Conservation (phyloP, 2,888 invertebrate species). For the Tenthredo notha region DNA sequence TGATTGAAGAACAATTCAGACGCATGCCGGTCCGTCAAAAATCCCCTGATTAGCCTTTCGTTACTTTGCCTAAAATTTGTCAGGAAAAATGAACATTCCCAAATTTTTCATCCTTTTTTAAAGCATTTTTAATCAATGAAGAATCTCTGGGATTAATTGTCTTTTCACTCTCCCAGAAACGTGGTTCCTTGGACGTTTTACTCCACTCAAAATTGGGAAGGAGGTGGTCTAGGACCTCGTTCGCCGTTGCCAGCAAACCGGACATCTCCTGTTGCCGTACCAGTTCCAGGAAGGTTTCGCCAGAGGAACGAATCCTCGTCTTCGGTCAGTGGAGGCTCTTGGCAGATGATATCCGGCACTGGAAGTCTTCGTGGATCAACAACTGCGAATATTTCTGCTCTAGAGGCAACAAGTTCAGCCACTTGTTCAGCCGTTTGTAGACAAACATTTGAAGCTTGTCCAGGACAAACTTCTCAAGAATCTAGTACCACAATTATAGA, state of each 20-base stretch:
- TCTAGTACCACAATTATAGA: constrained; percentile 78
- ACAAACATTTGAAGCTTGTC: constrained; percentile 69
- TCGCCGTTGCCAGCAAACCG: constrained; percentile 77
- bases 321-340: constrained; percentile 82
- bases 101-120: not conserved
- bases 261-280: constrained; percentile 85
- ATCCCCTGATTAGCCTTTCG: not conserved
- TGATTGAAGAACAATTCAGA: not conserved
- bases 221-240: constrained; percentile 68
- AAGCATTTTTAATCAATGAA: not conserved
- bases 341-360: constrained; percentile 86
- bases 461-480: constrained; percentile 76
- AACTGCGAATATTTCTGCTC: constrained; percentile 74
- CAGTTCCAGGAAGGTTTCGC: constrained; percentile 79
- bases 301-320: constrained; percentile 82
- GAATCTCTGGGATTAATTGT: not conserved
- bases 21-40: not conserved
- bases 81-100: not conserved
- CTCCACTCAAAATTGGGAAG: constrained; percentile 72
- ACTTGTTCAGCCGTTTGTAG: constrained; percentile 67
- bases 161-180: constrained; percentile 67
- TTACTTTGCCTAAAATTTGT: too few relatives aligned
- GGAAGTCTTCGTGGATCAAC: constrained; percentile 83
- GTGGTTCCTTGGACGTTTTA: constrained; percentile 70
- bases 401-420: constrained; percentile 70